A percentile compares a stretch with the other conserved stretches of the same genome.
Conservation (phyloP, 2,797 vertebrate species). For the Microhierax caerulescens region DNA sequence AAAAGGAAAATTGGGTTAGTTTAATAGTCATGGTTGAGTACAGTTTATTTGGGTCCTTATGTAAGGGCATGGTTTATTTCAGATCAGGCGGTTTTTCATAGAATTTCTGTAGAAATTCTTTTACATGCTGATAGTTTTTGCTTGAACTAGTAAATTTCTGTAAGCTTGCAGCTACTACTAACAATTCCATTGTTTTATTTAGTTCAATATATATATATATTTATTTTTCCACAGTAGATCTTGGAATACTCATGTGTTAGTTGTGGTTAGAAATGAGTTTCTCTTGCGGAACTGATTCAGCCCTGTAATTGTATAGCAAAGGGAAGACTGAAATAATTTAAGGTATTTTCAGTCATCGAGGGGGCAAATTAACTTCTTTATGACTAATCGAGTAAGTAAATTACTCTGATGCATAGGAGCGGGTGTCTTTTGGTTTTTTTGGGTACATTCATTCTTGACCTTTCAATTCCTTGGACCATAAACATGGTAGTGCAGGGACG, state of each 20-base stretch:
- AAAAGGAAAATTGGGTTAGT: neutral
- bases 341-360: neutral
- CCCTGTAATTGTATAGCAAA: neutral
- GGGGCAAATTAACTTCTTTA: neutral
- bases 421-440: neutral
- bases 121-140: neutral
- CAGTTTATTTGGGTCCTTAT: neutral
- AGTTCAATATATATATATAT: neutral
- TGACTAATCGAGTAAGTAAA: neutral
- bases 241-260: neutral
- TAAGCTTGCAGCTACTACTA: neutral
- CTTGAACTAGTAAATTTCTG: neutral
- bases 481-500: accelerated
- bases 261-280: neutral
- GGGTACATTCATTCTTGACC: neutral
- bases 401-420: neutral
- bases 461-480: neutral
- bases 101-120: neutral
- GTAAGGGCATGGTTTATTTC: neutral
- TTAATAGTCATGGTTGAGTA: neutral
- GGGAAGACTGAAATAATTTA: neutral
- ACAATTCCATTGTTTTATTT: neutral
- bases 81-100: neutral
- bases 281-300: neutral
- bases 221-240: neutral